Percentiles rank a stretch among this genome's conserved stretches.
Evolutionary conservation across 2,797 vertebrate species (phyloP).

Genomic region (Dermochelys coriacea): DNA sequence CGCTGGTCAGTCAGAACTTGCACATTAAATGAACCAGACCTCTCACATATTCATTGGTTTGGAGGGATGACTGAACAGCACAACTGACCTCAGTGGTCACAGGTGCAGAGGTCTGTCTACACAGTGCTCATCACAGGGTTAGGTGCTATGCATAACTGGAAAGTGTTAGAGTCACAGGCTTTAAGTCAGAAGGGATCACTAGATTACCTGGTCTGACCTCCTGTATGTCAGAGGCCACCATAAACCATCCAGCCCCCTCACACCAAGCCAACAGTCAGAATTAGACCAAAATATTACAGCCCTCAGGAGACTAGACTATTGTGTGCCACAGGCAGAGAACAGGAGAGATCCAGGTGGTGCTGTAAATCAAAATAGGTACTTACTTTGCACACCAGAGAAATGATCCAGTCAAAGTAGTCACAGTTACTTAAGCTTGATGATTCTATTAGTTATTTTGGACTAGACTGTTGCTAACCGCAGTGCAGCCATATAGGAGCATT

Average conservation of each 20-base stretch:
- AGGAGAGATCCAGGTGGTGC: not conserved
- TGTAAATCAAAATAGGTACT: not conserved
- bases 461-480: not conserved
- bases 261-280: too few relatives aligned
- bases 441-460: not conserved
- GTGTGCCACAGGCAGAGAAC: not conserved
- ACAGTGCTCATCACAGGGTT: not conserved
- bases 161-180: too few relatives aligned
- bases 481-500: not conserved
- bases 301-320: not conserved
- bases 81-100: not conserved
- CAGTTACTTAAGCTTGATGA: not conserved
- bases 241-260: too few relatives aligned
- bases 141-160: not conserved
- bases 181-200: too few relatives aligned
- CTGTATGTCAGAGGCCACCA: too few relatives aligned
- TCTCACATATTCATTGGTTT: too few relatives aligned
- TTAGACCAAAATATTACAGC: too few relatives aligned
- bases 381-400: not conserved
- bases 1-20: too few relatives aligned
- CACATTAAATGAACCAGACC: too few relatives aligned
- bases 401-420: fast-evolving
- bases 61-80: too few relatives aligned
- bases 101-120: not conserved
- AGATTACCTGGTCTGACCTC: too few relatives aligned